Evolutionary conservation across 2,113 vertebrate species (phyloP), one percentile per base, ranked within the genome.

Genomic region (Periophthalmus modestus): DNA sequence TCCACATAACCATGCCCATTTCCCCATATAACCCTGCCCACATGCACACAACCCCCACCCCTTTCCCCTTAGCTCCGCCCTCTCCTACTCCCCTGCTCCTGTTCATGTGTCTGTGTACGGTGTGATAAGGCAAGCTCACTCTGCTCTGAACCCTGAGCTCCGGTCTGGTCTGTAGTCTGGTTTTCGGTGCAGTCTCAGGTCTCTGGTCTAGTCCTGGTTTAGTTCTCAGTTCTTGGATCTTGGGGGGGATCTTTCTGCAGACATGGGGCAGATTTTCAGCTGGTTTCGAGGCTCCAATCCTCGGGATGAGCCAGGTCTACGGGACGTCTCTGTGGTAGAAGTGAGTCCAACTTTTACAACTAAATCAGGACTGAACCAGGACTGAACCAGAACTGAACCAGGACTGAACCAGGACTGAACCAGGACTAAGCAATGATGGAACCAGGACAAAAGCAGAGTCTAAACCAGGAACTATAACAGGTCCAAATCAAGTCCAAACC

Each of bases 191-290:
- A 19, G 19, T 28, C 57, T 58, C 12, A 2, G 23, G 23, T 4
- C 21, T 28, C 21, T 57, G 11, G 1, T 23, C 10, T 0, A n/a
- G n/a, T 28, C 23, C 57, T 16, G 57, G 57, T 28, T 28, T 59
- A 24, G 23, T 7, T 28, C 57, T 59, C 23, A 23, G 2, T 15
- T 28, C 0, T 21, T 28, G 57, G 57, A 23, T 15, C 23, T 28
- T 15, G 23, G 57, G 23, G 50, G 57, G 23, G 57, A 28, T 28
- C 23, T 59, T 59, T 15, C 23, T 59, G 57, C 57, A 28, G 13
- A 28, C 23, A 59, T 59, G 57, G 57, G 57, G 57, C 57, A 59
- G 57, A 59, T 59, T 24, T 6, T 59, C 23, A 59, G 57, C 57
- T 59, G 57, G 57, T 28, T 59, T 7, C 11, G 57, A 28, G 57